Evolutionary conservation across 30 jellyfish, hydroid and myxozoan species (phyloP).

Genomic region (Aurelia sp.): DNA sequence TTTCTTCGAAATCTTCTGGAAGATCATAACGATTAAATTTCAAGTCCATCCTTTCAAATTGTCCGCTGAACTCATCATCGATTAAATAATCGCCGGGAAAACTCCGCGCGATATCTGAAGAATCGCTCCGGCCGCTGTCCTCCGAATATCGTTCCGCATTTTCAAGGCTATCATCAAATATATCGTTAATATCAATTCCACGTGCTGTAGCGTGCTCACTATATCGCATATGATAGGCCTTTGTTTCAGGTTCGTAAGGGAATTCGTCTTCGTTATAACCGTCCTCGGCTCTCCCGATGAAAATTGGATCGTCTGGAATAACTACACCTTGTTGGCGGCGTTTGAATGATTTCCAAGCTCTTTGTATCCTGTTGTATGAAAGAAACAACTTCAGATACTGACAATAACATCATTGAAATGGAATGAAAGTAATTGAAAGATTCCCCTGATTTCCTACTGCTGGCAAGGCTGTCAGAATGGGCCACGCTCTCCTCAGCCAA

Average conservation of each 20-base stretch:
- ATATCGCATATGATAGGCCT: constrained; percentile 46
- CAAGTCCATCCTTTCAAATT: constrained; percentile 74
- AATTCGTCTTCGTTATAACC: constrained; percentile 77
- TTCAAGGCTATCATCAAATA: constrained; percentile 68
- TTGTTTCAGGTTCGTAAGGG: constrained; percentile 13
- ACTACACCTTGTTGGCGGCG: constrained; percentile 43
- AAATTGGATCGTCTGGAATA: constrained; percentile 57
- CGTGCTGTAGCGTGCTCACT: constrained; percentile 25
- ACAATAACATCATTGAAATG: too few relatives aligned
- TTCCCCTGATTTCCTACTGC: too few relatives aligned
- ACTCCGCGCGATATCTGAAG: constrained; percentile 69
- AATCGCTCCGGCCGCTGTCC: constrained; percentile 68
- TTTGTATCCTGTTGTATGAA: constrained; percentile 45
- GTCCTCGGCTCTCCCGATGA: constrained; percentile 71
- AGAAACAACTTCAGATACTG: too few relatives aligned
- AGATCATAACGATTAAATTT: constrained; percentile 34
- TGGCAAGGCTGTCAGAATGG: too few relatives aligned
- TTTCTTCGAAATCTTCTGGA: constrained; percentile 39
- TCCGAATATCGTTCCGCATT: constrained; percentile 40
- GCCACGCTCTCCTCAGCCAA: too few relatives aligned
- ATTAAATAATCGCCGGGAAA: constrained; percentile 78
- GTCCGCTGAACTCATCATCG: constrained; percentile 73
- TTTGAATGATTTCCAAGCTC: constrained; percentile 79
- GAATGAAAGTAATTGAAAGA: too few relatives aligned
- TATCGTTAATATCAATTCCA: constrained; percentile 70